A percentile compares a stretch with the other conserved stretches of the same genome.
Conservation (phyloP, 2,797 vertebrate species). For the Strix occidentalis region DNA sequence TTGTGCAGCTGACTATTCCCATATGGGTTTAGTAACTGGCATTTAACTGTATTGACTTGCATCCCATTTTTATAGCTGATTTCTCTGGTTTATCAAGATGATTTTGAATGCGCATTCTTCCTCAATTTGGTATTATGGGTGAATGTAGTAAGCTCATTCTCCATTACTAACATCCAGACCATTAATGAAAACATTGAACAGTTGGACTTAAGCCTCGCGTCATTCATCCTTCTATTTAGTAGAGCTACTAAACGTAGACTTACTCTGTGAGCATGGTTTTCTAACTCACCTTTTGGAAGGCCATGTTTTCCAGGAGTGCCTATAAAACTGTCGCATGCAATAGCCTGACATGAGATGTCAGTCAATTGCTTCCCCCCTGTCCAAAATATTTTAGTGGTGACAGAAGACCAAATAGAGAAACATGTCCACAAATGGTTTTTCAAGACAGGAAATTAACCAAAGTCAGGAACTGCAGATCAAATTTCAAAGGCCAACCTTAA, state of each 20-base stretch:
- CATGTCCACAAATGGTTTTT: neutral
- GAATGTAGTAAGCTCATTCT: neutral
- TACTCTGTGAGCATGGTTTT: neutral
- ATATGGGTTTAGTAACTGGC: neutral
- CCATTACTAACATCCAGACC: neutral
- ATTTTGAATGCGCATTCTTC: neutral
- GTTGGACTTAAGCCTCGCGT: neutral
- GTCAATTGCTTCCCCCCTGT: neutral
- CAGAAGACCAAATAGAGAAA: neutral
- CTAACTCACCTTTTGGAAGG: neutral
- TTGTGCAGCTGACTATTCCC: neutral
- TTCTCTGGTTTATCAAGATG: neutral
- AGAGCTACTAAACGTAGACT: neutral
- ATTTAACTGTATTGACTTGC: neutral
- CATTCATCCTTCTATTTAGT: neutral
- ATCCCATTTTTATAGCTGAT: neutral
- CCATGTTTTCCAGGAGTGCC: neutral
- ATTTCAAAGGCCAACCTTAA: neutral
- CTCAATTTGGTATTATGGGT: neutral
- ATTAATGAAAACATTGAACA: neutral
- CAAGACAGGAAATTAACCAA: neutral
- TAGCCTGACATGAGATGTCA: neutral
- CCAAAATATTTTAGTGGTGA: neutral
- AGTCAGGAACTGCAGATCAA: neutral
- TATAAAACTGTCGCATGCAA: neutral